Conservation (phyloP, 2,888 invertebrate species). For the Eilema sororculum region DNA sequence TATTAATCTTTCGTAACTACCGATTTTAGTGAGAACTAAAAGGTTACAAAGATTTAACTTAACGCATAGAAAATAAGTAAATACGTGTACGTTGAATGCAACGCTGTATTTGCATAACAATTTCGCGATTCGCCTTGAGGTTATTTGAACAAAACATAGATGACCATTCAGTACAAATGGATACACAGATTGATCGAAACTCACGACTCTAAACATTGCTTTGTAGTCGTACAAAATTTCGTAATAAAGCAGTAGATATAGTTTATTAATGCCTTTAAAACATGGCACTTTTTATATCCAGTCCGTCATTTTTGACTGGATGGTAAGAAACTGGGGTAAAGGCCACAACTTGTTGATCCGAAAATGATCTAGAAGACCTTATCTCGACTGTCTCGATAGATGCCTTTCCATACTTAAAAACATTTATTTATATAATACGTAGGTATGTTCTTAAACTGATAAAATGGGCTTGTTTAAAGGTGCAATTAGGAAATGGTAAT, state of each 20-base stretch:
- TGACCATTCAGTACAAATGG: constrained; percentile 40
- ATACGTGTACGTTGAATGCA: constrained; percentile 59
- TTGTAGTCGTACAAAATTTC: constrained; percentile 12
- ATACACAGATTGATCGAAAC: constrained; percentile 52
- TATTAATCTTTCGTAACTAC: not conserved
- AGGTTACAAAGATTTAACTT: constrained; percentile 32
- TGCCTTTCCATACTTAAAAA: too few species aligned
- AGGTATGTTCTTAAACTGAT: too few species aligned
- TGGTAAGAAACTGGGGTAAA: too few species aligned
- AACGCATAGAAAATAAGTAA: constrained; percentile 49
- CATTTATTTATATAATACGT: too few species aligned
- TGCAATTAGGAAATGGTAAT: too few species aligned
- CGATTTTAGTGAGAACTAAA: constrained; percentile 17
- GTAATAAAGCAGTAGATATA: not conserved
- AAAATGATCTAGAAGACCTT: too few species aligned
- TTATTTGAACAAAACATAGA: constrained; percentile 49
- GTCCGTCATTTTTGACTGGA: too few species aligned
- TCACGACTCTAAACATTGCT: constrained; percentile 20
- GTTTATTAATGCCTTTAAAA: too few species aligned
- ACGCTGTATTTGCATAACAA: constrained; percentile 75
- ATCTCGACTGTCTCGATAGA: too few species aligned
- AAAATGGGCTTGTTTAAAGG: too few species aligned
- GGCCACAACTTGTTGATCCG: too few species aligned
- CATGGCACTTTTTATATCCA: too few species aligned
- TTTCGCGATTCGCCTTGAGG: constrained; percentile 73